These are phyloP conservation scores for Saguinus imperator DNA, from an alignment of 2,113 vertebrate genomes.

Conservation along the genomic window DNA sequence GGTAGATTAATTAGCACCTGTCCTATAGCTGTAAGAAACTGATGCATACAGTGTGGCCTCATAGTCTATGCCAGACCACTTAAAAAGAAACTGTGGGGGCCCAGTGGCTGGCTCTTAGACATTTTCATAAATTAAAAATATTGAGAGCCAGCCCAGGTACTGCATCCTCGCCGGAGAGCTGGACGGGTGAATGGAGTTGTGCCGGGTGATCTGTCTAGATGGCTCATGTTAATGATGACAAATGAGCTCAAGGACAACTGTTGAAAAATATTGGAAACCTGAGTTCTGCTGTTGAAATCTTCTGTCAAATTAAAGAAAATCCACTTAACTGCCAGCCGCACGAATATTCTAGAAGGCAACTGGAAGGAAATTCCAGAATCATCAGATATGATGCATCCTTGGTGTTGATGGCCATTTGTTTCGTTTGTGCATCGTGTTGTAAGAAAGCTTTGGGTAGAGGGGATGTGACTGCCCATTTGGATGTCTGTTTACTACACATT, in stretches of 20 bases:
- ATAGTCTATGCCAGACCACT: slow-evolving; percentile 34
- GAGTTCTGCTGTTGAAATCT: slow-evolving; percentile 38
- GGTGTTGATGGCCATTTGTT: not conserved
- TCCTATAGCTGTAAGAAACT: slow-evolving; percentile 56
- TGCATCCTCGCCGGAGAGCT: not conserved
- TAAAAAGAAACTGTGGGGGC: not conserved
- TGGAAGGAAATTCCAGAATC: not conserved
- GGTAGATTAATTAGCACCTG: slow-evolving; percentile 74
- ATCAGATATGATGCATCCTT: not conserved
- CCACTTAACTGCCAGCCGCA: not conserved
- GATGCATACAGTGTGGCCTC: not conserved
- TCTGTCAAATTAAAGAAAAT: slow-evolving; percentile 43
- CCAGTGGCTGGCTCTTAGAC: not conserved
- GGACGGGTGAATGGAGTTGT: not conserved
- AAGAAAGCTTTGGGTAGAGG: not conserved
- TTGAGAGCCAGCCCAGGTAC: not conserved
- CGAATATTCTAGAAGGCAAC: not conserved
- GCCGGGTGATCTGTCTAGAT: not conserved
- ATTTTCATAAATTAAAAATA: slow-evolving; percentile 47
- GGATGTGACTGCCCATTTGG: not conserved
- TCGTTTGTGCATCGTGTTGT: not conserved
- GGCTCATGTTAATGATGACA: slow-evolving; percentile 7
- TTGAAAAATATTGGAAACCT: not conserved
- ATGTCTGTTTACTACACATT: not conserved
- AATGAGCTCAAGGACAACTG: slow-evolving; percentile 39